Evolutionary conservation across 2,888 invertebrate species (phyloP), one percentile per base, ranked within the genome.

Genomic region (Thera britannica): DNA sequence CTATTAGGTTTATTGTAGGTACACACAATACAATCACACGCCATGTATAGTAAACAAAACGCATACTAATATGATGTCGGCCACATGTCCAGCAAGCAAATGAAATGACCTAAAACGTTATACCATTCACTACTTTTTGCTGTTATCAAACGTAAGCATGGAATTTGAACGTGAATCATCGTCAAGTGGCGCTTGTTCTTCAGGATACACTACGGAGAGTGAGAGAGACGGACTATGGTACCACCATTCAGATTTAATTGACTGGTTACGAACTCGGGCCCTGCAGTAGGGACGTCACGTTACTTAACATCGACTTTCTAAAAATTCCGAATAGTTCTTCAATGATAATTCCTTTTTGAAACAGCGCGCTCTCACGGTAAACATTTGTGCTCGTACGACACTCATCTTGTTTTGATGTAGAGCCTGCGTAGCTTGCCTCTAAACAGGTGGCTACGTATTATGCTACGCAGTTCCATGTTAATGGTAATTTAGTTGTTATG

Each of bases 71-170:
- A 79, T 78, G 78, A 78, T 78, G 75, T 74, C 75, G 49, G 54
- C 75, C 79, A 80, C 88, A 84, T 84, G 86, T 79, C 79, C 81
- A 82, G 84, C 83, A 86, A 86, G 81, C 83, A 83, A 86, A 87
- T 84, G 80, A 84, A 86, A 86, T 86, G 84, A 84, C 87, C 86
- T 87, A 88, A 88, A 90, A 89, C 79, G 85, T 83, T 85, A 79
- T 84, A 85, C 88, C 91, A 91, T 92, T 91, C 90, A 91, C 85
- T 85, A 86, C 76, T 88, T 86, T 85, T 86, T 87, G 89, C 85
- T 92, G 89, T 92, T 92, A 92, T 91, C 91, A 90, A 90, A 90
- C 88, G 91, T 90, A 89, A 87, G 90, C 88, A 89, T 85, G 90
- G 92, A 90, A 92, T 92, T 90, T 84, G 82, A 89, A 88, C 87